A percentile compares a stretch with the other conserved stretches of the same genome.
These are phyloP conservation scores for Squalus acanthias DNA, from an alignment of 2,797 vertebrate species.

Conservation along the genomic window DNA sequence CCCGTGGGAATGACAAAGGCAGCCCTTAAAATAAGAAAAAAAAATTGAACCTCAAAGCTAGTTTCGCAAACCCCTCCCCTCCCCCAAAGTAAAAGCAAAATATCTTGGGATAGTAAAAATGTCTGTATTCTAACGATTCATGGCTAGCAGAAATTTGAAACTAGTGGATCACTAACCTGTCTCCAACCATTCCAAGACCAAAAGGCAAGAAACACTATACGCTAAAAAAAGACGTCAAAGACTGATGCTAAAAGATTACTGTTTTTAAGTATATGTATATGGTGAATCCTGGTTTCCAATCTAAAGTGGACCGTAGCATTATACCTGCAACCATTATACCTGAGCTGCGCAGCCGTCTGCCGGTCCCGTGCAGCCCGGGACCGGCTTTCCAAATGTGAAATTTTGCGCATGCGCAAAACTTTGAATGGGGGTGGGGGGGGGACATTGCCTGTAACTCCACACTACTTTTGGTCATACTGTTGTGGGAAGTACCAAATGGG, in stretches of 20 bases:
- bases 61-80: neutral
- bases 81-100: neutral
- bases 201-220: neutral
- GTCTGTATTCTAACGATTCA: too few relatives aligned
- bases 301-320: neutral
- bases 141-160: neutral
- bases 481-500: neutral
- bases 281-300: neutral
- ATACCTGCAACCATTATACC: neutral
- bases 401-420: too few relatives aligned
- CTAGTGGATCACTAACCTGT: neutral
- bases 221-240: neutral
- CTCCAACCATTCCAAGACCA: neutral
- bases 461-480: neutral
- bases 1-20: slow-evolving; percentile 72
- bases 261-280: neutral
- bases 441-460: neutral
- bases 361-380: too few relatives aligned
- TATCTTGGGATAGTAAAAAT: neutral
- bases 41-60: slow-evolving; percentile 21
- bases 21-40: slow-evolving; percentile 60
- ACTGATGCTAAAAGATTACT: neutral
- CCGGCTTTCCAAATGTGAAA: too few relatives aligned
- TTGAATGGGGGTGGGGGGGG: too few relatives aligned
- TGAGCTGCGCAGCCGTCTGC: too few relatives aligned